phyloP scores from a whole-genome alignment of 2,888 invertebrate species.

The Scaptodrosophila latifasciaeformis region DNA sequence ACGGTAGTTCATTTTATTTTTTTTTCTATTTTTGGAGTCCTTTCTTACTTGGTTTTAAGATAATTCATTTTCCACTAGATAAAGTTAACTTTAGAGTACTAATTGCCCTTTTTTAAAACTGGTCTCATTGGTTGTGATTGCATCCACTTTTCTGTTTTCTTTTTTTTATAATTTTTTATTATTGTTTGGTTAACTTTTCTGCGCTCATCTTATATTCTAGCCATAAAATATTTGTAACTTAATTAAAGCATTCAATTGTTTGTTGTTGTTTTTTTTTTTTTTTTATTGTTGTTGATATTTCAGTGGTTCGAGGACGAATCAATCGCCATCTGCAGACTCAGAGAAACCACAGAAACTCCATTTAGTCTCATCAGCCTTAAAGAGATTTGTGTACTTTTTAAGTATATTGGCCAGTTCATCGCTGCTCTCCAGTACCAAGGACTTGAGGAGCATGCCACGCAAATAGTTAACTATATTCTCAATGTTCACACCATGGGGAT shows the following conservation, averaged over 20 bases:
- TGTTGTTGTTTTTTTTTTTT: conserved; percentile 33
- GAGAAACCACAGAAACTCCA: conserved; percentile 86
- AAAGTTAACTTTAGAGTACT: conserved; percentile 36
- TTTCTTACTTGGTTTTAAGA: conserved; percentile 1
- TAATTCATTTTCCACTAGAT: conserved; percentile 9
- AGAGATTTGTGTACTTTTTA: conserved; percentile 86
- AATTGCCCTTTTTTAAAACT: conserved; percentile 38
- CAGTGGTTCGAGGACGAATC: conserved; percentile 23
- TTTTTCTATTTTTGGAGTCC: conserved; percentile 6
- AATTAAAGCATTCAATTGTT: conserved; percentile 58
- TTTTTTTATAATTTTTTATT: not conserved
- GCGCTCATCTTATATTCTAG: conserved; percentile 33
- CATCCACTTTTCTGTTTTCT: conserved; percentile 13
- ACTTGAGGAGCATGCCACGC: conserved; percentile 80
- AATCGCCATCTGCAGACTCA: conserved; percentile 28
- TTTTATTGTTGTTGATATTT: conserved; percentile 16
- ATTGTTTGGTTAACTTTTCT: conserved; percentile 43
- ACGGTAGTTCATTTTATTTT: conserved; percentile 51
- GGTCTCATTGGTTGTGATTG: conserved; percentile 58
- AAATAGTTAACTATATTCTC: conserved; percentile 95
- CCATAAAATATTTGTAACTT: conserved; percentile 41
- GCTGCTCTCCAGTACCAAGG: conserved; percentile 82
- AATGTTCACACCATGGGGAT: conserved; percentile 93
- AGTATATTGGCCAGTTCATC: conserved; percentile 85
- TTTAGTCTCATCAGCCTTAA: conserved; percentile 80